phyloP scores from a whole-genome alignment of 2,888 invertebrate species.

The Adineta ricciae region DNA sequence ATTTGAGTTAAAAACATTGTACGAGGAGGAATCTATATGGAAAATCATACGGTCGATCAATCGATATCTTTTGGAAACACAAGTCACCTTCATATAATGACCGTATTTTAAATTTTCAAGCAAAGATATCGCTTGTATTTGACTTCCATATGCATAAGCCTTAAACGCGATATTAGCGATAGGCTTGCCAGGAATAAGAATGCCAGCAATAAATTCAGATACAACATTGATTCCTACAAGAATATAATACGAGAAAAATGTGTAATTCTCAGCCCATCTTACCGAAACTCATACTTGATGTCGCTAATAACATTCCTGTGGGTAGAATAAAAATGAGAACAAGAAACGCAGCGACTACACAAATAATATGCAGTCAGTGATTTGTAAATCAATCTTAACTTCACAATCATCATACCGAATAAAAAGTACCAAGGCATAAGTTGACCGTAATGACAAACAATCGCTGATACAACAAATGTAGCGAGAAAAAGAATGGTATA shows the following conservation, averaged over 20 bases:
- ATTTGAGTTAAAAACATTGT: background rate
- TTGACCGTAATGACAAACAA: background rate
- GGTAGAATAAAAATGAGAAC: background rate
- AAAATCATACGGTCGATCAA: background rate
- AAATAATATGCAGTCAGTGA: background rate
- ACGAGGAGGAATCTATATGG: background rate
- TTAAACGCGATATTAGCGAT: background rate
- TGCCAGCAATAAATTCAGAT: background rate
- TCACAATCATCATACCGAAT: background rate
- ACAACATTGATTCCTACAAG: background rate
- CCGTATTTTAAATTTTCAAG: background rate
- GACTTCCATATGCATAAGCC: background rate
- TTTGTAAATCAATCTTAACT: background rate
- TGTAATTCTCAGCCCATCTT: background rate
- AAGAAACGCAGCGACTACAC: background rate
- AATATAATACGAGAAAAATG: background rate
- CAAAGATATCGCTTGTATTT: background rate
- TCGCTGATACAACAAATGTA: background rate
- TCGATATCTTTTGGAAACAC: background rate
- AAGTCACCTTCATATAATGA: constrained; percentile 13
- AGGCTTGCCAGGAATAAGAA: background rate
- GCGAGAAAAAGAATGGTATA: background rate
- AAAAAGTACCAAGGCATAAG: background rate
- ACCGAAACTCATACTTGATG: background rate
- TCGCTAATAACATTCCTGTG: background rate